Evolutionary conservation across 1,140 invertebrate species (phyloP), one percentile per base, ranked within the genome.

Genomic region (Trachymyrmex cornetzi): DNA sequence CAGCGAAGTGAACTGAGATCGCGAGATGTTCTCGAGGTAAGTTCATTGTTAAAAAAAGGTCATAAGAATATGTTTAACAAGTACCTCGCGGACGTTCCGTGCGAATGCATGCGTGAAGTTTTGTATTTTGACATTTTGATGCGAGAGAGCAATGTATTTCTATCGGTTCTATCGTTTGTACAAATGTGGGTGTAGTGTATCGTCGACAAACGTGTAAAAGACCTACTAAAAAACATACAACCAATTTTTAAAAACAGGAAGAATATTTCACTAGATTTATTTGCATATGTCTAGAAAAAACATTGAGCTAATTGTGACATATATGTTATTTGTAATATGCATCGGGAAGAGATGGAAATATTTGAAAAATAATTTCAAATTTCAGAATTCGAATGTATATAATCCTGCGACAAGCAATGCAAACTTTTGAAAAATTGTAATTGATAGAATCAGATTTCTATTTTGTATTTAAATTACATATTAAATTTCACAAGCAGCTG

Each of bases 51-150:
- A 30, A 85, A 74, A 72, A 82, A 59, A 82, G 50, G 19, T 82
- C 67, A 63, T 14, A 57, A 74, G 22, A 85, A 71, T 89, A 80
- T 81, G 67, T 61, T 85, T 88, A 81, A 50, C 16, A 34, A 80
- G 34, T 61, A 75, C 59, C 59, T 80, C 50, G 75, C 61, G 57
- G 84, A 74, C 71, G 12, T 88, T 77, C 44, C 59, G 80, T 34
- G 69, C 44, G 55, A 55, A 77, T 84, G 85, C 50, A 75, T 71
- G 71, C 57, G 66, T 84, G 64, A 84, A 77, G n/a, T 89, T 89
- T 89, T 89, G 59, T 89, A 87, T 77, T 84, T 87, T 77, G 59
- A 85, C 77, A 87, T 87, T 82, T 82, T 87, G 82, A 86, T 50
- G 55, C 55, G 72, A 88, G 85, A 87, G 24, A 88, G 50, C 74